Evolutionary conservation across 2,888 invertebrate genomes (phyloP), one percentile per base, ranked within the genome.

Genomic region (Polymixis flavicincta): DNA sequence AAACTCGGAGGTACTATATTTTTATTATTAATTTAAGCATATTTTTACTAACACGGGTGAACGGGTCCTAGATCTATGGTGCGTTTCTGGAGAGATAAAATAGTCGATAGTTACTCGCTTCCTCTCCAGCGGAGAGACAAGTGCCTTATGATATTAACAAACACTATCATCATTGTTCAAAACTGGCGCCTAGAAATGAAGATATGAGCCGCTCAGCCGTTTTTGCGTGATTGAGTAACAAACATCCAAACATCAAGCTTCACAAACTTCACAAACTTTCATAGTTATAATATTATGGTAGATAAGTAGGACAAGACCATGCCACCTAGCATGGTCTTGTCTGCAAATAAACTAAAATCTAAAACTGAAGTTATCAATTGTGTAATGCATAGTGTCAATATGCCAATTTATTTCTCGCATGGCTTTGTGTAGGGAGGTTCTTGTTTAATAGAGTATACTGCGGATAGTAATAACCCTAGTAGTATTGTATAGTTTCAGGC

Each of bases 121-220:
- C 7, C 2, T 14, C 14, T 14, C 7, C 55, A 25, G 55, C 55
- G 7, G 25, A 25, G 2, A 25, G 25, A 25, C 25, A 55, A 55
- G 7, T 14, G 55, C 55, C 25, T 55, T 78, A 67, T 73, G 22
- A 73, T 64, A 52, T 37, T 52, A 37, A 63, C n/a, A 37, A 11
- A 59, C 1, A 64, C 57, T 59, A 64, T 59, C n/a, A 32, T 50
- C 50, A 13, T 63, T 22, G 75, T 75, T 76, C 75, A 77, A 70
- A 60, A 70, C 52, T 60, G 42, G n/a, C 17, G 25, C n/a, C 13
- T 37, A n/a, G 45, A 14, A n/a, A 50, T 1, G 59, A 1, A 65
- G 55, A 52, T 76, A 55, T 42, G 9, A 7, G 32, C 42, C 25
- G 32, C 32, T 32, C 32, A 32, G 32, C 32, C 32, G 32, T 3